Conservation (phyloP, 2,888 invertebrate genomes). For the Hyalella azteca region DNA sequence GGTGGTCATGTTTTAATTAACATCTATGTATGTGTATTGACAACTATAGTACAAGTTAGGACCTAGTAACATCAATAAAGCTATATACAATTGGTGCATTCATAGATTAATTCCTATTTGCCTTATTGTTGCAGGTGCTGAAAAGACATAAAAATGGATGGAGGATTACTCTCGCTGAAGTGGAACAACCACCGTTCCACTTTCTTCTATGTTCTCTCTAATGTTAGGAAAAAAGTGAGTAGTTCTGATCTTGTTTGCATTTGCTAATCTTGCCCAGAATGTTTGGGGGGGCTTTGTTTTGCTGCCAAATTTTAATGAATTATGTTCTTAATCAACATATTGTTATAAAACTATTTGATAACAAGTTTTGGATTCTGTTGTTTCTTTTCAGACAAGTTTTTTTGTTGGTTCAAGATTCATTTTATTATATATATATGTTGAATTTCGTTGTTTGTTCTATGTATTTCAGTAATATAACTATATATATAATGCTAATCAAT, state of each 20-base stretch:
- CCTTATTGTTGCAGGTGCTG: slow-evolving; percentile 2
- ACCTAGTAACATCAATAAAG: background rate
- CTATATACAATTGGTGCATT: background rate
- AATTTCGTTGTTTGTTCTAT: no score
- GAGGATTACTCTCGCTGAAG: slow-evolving; percentile 56
- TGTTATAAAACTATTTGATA: no score
- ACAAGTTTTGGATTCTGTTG: no score
- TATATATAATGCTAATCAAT: no score
- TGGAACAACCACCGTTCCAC: slow-evolving; percentile 58
- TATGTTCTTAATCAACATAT: no score
- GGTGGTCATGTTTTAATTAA: background rate
- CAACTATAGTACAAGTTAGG: background rate
- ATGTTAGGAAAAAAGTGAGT: slow-evolving; percentile 54
- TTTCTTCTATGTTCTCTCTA: slow-evolving; percentile 57
- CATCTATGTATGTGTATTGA: background rate
- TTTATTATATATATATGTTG: no score
- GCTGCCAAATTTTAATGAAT: no score
- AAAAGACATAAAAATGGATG: slow-evolving; percentile 48
- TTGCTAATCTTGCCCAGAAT: no score
- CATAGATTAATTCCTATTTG: background rate
- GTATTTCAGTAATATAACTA: no score
- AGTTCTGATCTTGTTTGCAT: background rate
- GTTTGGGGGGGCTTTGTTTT: no score
- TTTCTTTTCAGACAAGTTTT: no score
- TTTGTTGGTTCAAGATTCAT: no score